Evolutionary conservation across 2,113 vertebrate species (phyloP).

Genomic region (Speoplatyrhinus poulsoni): DNA sequence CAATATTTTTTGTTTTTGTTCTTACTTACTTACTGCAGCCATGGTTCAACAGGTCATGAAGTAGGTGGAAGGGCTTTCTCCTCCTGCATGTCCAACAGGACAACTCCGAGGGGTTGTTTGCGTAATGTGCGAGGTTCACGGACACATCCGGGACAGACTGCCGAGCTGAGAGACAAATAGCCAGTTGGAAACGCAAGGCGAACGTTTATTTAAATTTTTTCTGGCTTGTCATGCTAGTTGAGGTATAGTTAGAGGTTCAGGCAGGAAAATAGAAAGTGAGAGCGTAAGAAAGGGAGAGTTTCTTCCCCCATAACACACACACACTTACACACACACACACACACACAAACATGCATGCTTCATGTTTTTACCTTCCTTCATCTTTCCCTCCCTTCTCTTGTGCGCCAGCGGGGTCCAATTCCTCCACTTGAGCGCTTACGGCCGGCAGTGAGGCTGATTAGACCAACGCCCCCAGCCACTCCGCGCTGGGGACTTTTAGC

Average conservation of each 20-base stretch:
- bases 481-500: conserved; percentile 83
- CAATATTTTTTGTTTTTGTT: conserved; percentile 65
- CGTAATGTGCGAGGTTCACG: conserved; percentile 64
- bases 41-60: conserved; percentile 48
- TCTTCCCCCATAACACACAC: conserved; percentile 15
- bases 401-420: conserved; percentile 84
- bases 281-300: conserved; percentile 34
- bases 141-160: conserved; percentile 59
- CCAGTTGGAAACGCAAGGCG: not conserved
- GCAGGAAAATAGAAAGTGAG: conserved; percentile 46
- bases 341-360: not conserved
- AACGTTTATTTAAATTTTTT: conserved; percentile 19
- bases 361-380: conserved; percentile 21
- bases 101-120: conserved; percentile 50
- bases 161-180: conserved; percentile 44
- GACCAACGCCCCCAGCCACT: conserved; percentile 85
- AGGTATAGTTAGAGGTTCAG: conserved; percentile 1
- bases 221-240: conserved; percentile 31
- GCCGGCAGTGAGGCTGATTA: conserved; percentile 89
- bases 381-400: conserved; percentile 47
- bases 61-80: conserved; percentile 54
- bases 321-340: too few relatives aligned
- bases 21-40: conserved; percentile 66
- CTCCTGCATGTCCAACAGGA: conserved; percentile 22
- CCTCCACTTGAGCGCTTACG: conserved; percentile 96